Base-by-base conservation (phyloP, 2,888 invertebrate genomes). In the Tricholauxania praeusta region DNA sequence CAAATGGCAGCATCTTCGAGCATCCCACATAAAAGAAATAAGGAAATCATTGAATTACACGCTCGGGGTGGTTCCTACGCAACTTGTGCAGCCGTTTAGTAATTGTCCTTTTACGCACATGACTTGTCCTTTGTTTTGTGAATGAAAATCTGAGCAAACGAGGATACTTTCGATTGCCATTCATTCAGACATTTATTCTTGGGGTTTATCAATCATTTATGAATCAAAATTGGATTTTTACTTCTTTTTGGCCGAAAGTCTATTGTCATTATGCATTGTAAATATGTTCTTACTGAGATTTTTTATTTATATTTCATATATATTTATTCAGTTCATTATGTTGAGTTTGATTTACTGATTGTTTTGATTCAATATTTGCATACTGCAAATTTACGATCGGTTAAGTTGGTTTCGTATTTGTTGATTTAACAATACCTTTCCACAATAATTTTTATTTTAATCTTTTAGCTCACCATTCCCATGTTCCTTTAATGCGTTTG, bases 11-110 rank as follows among this genome's bases (percentile, higher is more conserved):
- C 55, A 57, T 57, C 57, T 55, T 39, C 47, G 17, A 67, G 69
- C 17, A 47, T 49, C 59, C 22, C 60, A 69, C 60, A 60, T 62
- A 22, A 60, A 51, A 69, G 0, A 72, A 72, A 72, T 72, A 72
- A 72, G 68, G 72, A 49, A 68, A 72, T 72, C 72, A 72, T 68
- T 68, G 72, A 68, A 72, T 72, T 68, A 68, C 63, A 51, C 63
- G 68, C 72, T 17, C 57, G 48, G 63, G 47, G 48, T 51, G 47
- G 39, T 63, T 48, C 17, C 17, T 63, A 14, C 63, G 19, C 17
- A 19, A 14, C 48, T 39, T 15, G 14, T 63, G 47, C 10, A 47
- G 19, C 63, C 32, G 17, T n/a, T 6, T 7, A 28, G 57, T 6
- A 15, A 15, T 28, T 28, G 57, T 57, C 22, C 14, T 19, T 28